phyloP scores from a whole-genome alignment of 2,888 invertebrate species.

The Cephus rjabovi region DNA sequence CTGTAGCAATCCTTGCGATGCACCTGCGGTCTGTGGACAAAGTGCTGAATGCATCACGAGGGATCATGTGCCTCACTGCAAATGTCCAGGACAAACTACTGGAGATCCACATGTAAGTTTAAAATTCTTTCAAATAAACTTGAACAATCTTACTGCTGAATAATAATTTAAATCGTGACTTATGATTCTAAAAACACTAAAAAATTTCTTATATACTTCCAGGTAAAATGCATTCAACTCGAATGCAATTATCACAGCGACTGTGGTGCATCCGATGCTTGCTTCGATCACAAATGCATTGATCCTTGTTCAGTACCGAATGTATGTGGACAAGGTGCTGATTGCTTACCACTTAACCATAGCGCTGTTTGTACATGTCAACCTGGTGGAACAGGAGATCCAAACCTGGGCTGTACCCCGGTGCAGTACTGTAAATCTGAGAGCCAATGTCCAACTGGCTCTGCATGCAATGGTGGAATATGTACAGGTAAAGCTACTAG shows the following conservation, averaged over 20 bases:
- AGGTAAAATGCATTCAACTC: conserved; percentile 76
- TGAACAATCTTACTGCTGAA: background rate
- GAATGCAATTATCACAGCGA: conserved; percentile 86
- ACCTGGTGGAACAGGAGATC: conserved; percentile 87
- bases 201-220: conserved; percentile 5
- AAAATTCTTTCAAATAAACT: background rate
- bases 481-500: conserved; percentile 73
- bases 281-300: conserved; percentile 82
- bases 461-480: conserved; percentile 85
- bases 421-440: conserved; percentile 87
- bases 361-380: conserved; percentile 86
- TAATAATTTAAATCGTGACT: background rate
- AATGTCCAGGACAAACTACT: conserved; percentile 79
- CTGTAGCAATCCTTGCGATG: conserved; percentile 83
- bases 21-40: conserved; percentile 75
- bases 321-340: conserved; percentile 85
- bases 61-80: conserved; percentile 79
- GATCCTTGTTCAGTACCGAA: conserved; percentile 85
- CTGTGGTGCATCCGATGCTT: conserved; percentile 78
- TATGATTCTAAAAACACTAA: background rate
- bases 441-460: conserved; percentile 84
- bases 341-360: conserved; percentile 82
- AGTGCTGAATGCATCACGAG: conserved; percentile 81
- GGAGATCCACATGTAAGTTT: conserved; percentile 76
- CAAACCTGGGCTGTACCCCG: conserved; percentile 85